phyloP scores from a whole-genome alignment of 2,797 vertebrate genomes.

The Sciurus vulgaris region DNA sequence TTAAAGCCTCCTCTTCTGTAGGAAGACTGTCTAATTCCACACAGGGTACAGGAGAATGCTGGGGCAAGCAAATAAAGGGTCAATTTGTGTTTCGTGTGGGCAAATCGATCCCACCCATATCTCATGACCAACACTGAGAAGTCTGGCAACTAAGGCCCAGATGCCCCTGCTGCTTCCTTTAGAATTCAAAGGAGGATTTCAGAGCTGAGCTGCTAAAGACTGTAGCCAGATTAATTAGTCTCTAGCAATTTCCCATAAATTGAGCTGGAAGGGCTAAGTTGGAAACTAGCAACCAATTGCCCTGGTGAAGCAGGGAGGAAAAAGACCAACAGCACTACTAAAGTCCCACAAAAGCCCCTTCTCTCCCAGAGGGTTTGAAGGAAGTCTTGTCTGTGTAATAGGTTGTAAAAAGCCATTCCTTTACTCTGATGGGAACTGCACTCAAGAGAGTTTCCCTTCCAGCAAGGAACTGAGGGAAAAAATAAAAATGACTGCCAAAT shows the following conservation, averaged over 20 bases:
- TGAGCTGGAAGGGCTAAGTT: constrained; percentile 53
- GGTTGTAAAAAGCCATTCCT: constrained; percentile 67
- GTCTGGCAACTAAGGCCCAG: background rate
- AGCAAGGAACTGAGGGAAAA: constrained; percentile 54
- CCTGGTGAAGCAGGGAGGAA: background rate
- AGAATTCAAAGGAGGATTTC: constrained; percentile 67
- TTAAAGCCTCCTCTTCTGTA: constrained; percentile 10
- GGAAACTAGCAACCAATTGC: constrained; percentile 68
- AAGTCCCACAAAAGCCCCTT: constrained; percentile 26
- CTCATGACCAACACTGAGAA: constrained; percentile 12
- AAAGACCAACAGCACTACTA: background rate
- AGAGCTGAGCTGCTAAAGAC: constrained; percentile 65
- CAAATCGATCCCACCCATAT: background rate
- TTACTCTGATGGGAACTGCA: constrained; percentile 52
- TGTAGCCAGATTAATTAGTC: constrained; percentile 73
- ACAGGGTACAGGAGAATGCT: background rate
- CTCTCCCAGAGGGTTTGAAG: background rate
- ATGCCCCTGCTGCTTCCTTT: constrained; percentile 34
- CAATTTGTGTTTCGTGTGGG: background rate
- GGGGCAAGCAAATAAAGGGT: background rate
- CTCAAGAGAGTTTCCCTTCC: constrained; percentile 66
- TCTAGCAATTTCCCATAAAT: constrained; percentile 70
- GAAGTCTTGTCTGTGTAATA: constrained; percentile 37
- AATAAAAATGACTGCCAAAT: background rate
- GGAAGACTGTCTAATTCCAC: constrained; percentile 5